Conservation (phyloP, 2,888 invertebrate species). For the Rhabditoides inermis region DNA sequence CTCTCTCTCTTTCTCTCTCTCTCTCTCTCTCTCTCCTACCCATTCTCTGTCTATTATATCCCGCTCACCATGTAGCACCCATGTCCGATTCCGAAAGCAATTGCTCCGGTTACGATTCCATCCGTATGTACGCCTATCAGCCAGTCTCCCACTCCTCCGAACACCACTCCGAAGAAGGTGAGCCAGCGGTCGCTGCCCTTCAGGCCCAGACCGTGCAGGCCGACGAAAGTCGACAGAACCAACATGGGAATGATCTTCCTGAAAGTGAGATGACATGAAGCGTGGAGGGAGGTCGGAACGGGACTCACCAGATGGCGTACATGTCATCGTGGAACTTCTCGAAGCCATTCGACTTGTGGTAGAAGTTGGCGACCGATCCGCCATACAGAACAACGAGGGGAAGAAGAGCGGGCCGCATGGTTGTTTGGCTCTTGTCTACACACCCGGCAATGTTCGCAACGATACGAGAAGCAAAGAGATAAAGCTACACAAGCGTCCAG, state of each 20-base stretch:
- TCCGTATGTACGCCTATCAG: slow-evolving; percentile 25
- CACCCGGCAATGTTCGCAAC: no score
- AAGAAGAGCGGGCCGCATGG: no score
- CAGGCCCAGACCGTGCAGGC: slow-evolving; percentile 18
- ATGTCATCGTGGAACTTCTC: slow-evolving; percentile 24
- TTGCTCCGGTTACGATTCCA: slow-evolving; percentile 35
- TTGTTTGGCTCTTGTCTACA: no score
- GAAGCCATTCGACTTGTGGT: slow-evolving; percentile 41
- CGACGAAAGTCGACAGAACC: slow-evolving; percentile 21
- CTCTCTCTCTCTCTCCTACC: no score
- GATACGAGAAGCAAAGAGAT: no score
- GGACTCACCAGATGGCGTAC: slow-evolving; percentile 37
- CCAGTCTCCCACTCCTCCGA: slow-evolving; percentile 39
- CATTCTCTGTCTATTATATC: no score
- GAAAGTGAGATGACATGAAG: no score
- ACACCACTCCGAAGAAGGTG: slow-evolving; percentile 22
- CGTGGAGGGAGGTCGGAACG: no score
- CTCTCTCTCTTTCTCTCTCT: no score
- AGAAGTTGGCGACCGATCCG: slow-evolving; percentile 42
- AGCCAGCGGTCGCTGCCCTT: slow-evolving; percentile 14
- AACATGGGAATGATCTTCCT: slow-evolving; percentile 35
- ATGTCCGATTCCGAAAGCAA: slow-evolving; percentile 40
- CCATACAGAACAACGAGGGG: no score
- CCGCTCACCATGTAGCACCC: slow-evolving; percentile 33
- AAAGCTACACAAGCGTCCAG: no score